Evolutionary conservation across 2,113 vertebrate species (phyloP).

Genomic region (Octodon degus): DNA sequence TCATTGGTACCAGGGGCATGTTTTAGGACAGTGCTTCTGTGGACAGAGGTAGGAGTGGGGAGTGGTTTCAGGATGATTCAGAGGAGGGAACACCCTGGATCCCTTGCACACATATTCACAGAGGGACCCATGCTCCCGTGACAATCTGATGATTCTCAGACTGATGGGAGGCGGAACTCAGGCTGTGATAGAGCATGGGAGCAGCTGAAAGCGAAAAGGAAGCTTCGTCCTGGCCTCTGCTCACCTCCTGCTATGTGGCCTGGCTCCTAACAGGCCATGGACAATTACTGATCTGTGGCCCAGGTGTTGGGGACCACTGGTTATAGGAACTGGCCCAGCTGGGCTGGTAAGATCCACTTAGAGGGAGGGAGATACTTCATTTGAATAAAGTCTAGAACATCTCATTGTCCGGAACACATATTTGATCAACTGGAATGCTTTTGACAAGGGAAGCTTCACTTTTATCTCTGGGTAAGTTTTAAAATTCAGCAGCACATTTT

Average conservation of each 20-base stretch:
- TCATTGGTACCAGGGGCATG: neutral
- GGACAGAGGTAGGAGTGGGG: neutral
- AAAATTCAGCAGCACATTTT: neutral
- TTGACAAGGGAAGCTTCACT: neutral
- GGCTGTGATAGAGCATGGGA: neutral
- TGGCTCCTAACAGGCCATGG: neutral
- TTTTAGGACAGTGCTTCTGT: neutral
- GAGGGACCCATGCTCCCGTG: neutral
- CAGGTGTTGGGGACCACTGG: neutral
- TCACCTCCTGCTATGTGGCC: neutral
- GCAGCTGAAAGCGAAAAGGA: neutral
- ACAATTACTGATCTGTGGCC: neutral
- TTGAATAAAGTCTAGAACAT: neutral
- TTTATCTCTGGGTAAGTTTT: constrained; percentile 20
- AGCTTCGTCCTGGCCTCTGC: neutral
- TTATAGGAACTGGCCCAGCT: neutral
- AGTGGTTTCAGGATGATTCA: neutral
- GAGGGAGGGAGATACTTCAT: neutral
- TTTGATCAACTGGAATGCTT: neutral
- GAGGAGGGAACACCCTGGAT: neutral
- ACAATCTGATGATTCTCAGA: neutral
- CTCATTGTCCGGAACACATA: neutral
- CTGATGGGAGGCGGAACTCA: neutral
- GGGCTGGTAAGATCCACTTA: neutral
- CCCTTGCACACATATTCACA: neutral